Evolutionary conservation across 2,113 vertebrate genomes (phyloP), one percentile per base, ranked within the genome.

Genomic region (Tamias sibiricus): DNA sequence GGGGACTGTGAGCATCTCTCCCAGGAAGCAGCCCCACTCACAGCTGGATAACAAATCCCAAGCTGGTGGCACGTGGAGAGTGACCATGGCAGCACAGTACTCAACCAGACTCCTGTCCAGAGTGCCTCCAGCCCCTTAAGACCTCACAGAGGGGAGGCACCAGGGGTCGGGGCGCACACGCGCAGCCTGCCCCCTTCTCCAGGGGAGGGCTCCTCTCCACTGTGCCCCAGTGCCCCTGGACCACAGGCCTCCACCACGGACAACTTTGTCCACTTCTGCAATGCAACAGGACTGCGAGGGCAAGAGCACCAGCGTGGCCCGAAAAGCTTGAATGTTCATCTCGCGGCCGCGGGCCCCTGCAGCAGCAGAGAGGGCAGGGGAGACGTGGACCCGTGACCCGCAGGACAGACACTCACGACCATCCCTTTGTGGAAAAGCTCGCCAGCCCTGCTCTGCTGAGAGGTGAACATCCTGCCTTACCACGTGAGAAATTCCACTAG

Each of bases 131-230:
- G 35, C 28, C 28, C 52, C 62, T 20, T 71, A 26, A 69, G 26
- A 6, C 13, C 12, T 28, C 47, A 13, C 16, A 40, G 72, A 72
- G 44, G 66, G 66, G 40, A 71, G 37, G 17, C 11, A 17, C 9
- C 8, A 1, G 7, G 12, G 0, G 6, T 42, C 12, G 24, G 40
- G 20, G 16, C 12, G 19, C 14, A 17, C 0, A 11, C 13, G 14
- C 24, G 14, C 24, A 32, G 14, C 20, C 32, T 9, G 30, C 17
- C 16, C 16, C 44, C 30, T 57, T 82, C 40, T 49, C 49, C 26
- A 37, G 19, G 62, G 35, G 40, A 4, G 14, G n/a, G n/a, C n/a
- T n/a, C n/a, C n/a, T n/a, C n/a, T n/a, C n/a, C n/a, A n/a, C n/a
- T n/a, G n/a, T n/a, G n/a, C n/a, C n/a, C n/a, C n/a, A n/a, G n/a